Conservation (phyloP, 2,113 vertebrate species). For the Catharus minimus region DNA sequence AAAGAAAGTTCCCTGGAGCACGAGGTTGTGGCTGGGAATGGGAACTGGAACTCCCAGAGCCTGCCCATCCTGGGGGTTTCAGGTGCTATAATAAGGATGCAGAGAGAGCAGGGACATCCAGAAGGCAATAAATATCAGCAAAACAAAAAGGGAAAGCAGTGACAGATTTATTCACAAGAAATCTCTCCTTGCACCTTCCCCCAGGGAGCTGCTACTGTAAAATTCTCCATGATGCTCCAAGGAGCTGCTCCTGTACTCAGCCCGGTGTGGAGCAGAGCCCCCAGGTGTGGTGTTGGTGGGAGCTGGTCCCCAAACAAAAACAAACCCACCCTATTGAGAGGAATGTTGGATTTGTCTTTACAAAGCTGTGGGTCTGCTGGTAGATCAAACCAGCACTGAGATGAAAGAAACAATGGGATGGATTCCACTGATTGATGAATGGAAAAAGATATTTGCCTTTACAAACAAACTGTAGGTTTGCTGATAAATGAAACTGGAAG, state of each 20-base stretch:
- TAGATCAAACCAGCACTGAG: too few species aligned
- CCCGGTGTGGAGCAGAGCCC: rapidly evolving
- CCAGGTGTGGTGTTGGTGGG: rapidly evolving
- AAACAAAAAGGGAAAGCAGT: not conserved
- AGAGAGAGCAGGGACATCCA: not conserved
- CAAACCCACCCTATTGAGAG: not conserved
- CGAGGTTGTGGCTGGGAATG: rapidly evolving
- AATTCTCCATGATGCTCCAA: not conserved
- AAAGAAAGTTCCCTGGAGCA: not conserved
- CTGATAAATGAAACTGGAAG: too few species aligned
- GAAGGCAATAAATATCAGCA: not conserved
- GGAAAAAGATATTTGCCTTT: too few species aligned
- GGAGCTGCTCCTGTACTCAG: not conserved
- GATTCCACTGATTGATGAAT: too few species aligned
- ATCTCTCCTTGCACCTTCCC: not conserved
- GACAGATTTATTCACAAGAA: not conserved
- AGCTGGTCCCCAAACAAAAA: not conserved
- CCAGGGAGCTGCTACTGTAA: not conserved
- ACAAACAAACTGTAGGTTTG: too few species aligned
- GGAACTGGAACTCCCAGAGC: rapidly evolving
- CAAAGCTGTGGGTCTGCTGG: too few species aligned
- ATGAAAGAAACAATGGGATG: too few species aligned
- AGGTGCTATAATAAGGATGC: not conserved
- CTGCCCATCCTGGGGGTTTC: not conserved
- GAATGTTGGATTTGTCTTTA: too few species aligned